Base-by-base conservation (phyloP, 2,797 vertebrate species). In the Halcyon smyrnensis region DNA sequence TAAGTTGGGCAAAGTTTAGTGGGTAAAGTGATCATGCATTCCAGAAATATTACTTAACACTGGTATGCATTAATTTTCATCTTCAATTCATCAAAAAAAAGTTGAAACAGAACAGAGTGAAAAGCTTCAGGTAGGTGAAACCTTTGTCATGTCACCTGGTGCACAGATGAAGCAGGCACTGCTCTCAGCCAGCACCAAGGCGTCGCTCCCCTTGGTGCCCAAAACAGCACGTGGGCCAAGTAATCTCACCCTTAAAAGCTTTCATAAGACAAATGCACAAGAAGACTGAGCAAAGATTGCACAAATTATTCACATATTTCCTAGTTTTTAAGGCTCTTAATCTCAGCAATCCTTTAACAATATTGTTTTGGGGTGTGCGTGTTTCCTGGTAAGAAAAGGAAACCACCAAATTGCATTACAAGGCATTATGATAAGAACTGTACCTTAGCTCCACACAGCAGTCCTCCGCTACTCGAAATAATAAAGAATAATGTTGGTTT, bases 171-270 rank as follows among this genome's bases (percentile, higher is more conserved):
- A 75, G 57, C 74, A 51, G 50, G 8, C 43, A 3, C 3, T 0
- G 2, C 43, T 3, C 46, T 15, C 2, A 0, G 39, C 30, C 6
- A 6, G 20, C 6, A 4, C 37, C 43, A 34, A 7, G 28, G 12
- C 43, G 14, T 34, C 37, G 7, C 21, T 48, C 25, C 23, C 63
- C 12, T 51, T 32, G 18, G 39, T 36, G 34, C 68, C 60, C 30
- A n/a, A 43, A 24, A 8, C 63, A 37, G 75, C 24, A 56, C 3
- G 0, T 1, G 8, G 23, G 34, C 32, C 20, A 11, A 45, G 36
- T 17, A 17, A 30, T 25, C 0, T 0, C 4, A 8, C n/a, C 5
- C 4, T 1, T 41, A 17, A 59, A 41, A 51, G 12, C 17, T 64
- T 67, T 43, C 3, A 0, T 43, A 51, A 90, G 28, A 48, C 25